A percentile compares a stretch with the other conserved stretches of the same genome.
Evolutionary conservation across 2,113 vertebrate species (phyloP).

Genomic region (Leucopsar rothschildi): DNA sequence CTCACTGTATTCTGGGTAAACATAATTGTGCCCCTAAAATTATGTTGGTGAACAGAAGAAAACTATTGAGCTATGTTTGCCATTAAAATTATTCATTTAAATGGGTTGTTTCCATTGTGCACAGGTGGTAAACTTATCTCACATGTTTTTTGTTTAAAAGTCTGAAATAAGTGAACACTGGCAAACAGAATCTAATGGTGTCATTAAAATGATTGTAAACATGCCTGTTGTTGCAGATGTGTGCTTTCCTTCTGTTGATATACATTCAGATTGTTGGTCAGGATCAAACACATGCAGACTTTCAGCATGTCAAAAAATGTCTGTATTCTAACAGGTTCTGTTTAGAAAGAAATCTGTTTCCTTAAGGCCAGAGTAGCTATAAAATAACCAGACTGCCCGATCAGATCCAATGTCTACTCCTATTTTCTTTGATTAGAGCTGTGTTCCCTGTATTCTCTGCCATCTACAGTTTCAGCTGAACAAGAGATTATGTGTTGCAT

Average conservation of each 20-base stretch:
- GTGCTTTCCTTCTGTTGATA: conserved; percentile 65
- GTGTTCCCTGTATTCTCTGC: conserved; percentile 26
- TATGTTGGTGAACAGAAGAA: conserved; percentile 14
- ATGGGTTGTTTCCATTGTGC: conserved; percentile 18
- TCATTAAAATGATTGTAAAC: conserved; percentile 77
- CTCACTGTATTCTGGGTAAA: neutral
- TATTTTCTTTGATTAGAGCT: conserved; percentile 67
- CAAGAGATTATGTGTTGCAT: conserved; percentile 39
- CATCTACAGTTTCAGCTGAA: conserved; percentile 28
- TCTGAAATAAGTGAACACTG: conserved; percentile 48
- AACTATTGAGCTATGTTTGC: conserved; percentile 5
- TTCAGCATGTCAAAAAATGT: conserved; percentile 62
- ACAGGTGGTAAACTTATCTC: conserved; percentile 72
- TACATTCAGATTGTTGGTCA: conserved; percentile 58
- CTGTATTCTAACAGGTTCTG: conserved; percentile 63
- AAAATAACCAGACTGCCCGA: conserved; percentile 69
- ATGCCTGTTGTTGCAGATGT: conserved; percentile 69
- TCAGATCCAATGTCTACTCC: conserved; percentile 52
- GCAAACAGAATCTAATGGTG: conserved; percentile 66
- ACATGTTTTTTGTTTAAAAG: conserved; percentile 55
- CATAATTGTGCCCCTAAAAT: neutral
- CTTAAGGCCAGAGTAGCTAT: conserved; percentile 64
- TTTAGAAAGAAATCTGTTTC: conserved; percentile 67
- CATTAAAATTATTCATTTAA: conserved; percentile 53
- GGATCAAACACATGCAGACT: conserved; percentile 72